Percentiles rank a stretch among this genome's conserved stretches.
These are phyloP conservation scores for Ennomos erosarius DNA, from an alignment of 2,888 invertebrate species.

Conservation along the genomic window DNA sequence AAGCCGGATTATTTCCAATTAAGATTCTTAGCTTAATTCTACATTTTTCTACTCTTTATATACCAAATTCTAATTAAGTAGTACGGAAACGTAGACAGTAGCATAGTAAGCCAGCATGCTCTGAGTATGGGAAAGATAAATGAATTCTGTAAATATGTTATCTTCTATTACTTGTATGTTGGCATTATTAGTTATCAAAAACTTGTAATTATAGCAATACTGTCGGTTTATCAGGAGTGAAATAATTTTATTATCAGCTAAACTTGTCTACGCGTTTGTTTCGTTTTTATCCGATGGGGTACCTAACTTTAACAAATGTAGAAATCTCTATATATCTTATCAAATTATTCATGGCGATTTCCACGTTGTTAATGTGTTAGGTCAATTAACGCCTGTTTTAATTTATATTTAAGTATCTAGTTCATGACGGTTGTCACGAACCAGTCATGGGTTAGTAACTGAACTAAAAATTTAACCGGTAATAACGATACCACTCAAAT, in stretches of 20 bases:
- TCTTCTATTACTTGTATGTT: constrained; percentile 33
- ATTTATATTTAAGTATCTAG: too few species aligned
- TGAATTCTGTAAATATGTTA: constrained; percentile 2
- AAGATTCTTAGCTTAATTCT: constrained; percentile 17
- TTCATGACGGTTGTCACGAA: too few species aligned
- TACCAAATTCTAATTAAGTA: not conserved
- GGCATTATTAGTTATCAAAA: constrained; percentile 25
- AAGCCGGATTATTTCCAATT: constrained; percentile 28
- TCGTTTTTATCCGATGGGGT: not conserved
- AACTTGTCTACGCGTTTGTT: not conserved
- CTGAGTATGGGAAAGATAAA: not conserved
- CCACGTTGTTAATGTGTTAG: too few species aligned
- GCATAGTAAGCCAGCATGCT: too few species aligned
- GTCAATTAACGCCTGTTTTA: too few species aligned
- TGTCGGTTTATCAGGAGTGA: constrained; percentile 10
- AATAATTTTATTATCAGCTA: not conserved
- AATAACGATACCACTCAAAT: not conserved
- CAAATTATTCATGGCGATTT: too few species aligned
- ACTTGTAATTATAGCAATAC: constrained; percentile 13
- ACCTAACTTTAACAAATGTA: too few species aligned
- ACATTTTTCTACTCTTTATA: not conserved
- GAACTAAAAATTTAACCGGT: too few species aligned
- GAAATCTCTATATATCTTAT: too few species aligned
- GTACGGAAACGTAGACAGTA: too few species aligned
- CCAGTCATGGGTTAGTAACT: too few species aligned